These are phyloP conservation scores for Simalia tracyae DNA, from an alignment of 2,797 vertebrate species.

Conservation along the genomic window DNA sequence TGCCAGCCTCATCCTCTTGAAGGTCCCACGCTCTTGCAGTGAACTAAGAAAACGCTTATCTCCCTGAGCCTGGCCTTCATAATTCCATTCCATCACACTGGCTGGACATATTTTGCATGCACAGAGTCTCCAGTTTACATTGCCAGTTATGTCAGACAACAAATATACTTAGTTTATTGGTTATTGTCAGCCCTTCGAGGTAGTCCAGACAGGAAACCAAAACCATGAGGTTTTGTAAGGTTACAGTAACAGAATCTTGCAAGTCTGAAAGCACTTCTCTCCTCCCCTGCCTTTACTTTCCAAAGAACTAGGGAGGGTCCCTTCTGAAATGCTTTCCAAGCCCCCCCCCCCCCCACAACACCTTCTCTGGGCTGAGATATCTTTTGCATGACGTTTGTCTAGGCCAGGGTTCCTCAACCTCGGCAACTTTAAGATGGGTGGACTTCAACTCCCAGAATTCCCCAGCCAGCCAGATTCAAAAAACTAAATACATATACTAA, in stretches of 20 bases:
- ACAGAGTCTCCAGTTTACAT: neutral
- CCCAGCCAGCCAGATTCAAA: neutral
- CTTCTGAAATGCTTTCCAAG: neutral
- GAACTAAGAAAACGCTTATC: too few species aligned
- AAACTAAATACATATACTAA: neutral
- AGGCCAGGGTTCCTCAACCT: too few species aligned
- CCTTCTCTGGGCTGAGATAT: neutral
- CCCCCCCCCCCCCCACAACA: too few species aligned
- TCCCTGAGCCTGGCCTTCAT: too few species aligned
- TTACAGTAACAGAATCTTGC: neutral
- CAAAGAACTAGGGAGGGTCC: neutral
- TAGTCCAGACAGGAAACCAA: neutral
- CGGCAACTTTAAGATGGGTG: too few species aligned
- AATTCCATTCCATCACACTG: too few species aligned
- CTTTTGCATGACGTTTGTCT: too few species aligned
- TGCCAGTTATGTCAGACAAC: neutral
- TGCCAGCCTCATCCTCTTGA: too few species aligned
- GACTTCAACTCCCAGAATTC: too few species aligned
- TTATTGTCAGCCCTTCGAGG: neutral
- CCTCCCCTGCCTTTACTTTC: neutral
- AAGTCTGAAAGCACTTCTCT: neutral
- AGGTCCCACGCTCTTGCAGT: too few species aligned
- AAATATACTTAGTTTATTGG: neutral
- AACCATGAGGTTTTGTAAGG: neutral
- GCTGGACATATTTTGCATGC: neutral